Conservation (phyloP, 2,797 vertebrate species). For the Allobates femoralis region DNA sequence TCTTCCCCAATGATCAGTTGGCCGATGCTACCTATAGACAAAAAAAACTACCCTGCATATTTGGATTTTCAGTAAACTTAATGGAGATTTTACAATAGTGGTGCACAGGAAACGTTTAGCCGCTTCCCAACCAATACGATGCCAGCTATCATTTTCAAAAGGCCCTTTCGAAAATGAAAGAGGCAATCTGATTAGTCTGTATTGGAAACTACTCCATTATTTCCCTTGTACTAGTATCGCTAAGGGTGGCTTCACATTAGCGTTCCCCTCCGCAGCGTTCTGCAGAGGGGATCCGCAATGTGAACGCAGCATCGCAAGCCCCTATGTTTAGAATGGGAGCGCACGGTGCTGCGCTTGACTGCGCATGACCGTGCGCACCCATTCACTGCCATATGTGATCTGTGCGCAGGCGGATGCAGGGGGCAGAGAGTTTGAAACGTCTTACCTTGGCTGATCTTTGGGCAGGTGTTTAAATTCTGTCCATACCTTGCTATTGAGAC, state of each 20-base stretch:
- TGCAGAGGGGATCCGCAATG: background rate
- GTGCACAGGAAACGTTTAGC: background rate
- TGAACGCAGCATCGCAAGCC: background rate
- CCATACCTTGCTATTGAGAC: slow-evolving; percentile 85
- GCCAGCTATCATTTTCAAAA: no score
- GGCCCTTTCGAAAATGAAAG: background rate
- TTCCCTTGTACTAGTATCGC: background rate
- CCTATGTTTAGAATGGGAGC: no score
- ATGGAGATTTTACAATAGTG: background rate
- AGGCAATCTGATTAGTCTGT: background rate
- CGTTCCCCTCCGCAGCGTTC: no score
- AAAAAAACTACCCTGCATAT: background rate
- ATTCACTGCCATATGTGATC: background rate
- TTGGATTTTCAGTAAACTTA: background rate
- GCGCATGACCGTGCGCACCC: no score
- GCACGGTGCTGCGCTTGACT: no score
- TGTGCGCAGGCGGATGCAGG: background rate
- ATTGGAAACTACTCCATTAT: background rate
- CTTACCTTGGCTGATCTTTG: slow-evolving; percentile 89
- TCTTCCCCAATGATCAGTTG: no score
- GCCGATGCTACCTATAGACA: background rate
- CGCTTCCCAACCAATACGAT: background rate
- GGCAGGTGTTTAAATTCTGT: slow-evolving; percentile 85
- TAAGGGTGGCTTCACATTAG: no score
- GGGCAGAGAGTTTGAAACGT: background rate